A percentile compares a stretch with the other conserved stretches of the same genome.
Evolutionary conservation across 2,113 vertebrate genomes (phyloP).

Genomic region (Nothobranchius furzeri): DNA sequence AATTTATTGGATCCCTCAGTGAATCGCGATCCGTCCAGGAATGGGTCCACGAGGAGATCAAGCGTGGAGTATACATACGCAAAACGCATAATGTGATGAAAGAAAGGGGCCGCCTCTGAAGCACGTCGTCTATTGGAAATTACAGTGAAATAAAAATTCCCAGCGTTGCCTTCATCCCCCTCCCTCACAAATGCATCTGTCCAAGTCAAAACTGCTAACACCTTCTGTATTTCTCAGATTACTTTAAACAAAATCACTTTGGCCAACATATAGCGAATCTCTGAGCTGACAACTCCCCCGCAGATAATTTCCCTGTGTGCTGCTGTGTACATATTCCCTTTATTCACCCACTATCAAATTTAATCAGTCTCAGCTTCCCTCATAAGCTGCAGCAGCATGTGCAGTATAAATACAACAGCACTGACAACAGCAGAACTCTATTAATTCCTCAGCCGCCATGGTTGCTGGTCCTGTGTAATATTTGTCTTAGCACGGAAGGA

Average conservation of each 20-base stretch:
- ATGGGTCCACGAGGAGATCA: slow-evolving; percentile 48
- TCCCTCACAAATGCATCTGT: slow-evolving; percentile 34
- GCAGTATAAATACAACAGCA: slow-evolving; percentile 63
- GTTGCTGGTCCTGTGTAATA: slow-evolving; percentile 63
- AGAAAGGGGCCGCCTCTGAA: slow-evolving; percentile 29
- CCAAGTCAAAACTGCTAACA: slow-evolving; percentile 37
- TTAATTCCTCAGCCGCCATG: slow-evolving; percentile 69
- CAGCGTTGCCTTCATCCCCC: slow-evolving; percentile 9
- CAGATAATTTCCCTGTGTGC: slow-evolving; percentile 67
- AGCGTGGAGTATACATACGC: slow-evolving; percentile 57
- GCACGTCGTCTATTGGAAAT: slow-evolving; percentile 38
- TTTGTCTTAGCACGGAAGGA: slow-evolving; percentile 69
- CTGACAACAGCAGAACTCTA: slow-evolving; percentile 69
- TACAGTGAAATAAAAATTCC: slow-evolving; percentile 54
- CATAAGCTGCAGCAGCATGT: slow-evolving; percentile 40
- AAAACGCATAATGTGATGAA: slow-evolving; percentile 61
- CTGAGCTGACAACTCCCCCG: slow-evolving; percentile 66
- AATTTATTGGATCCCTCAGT: slow-evolving; percentile 70
- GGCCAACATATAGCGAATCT: slow-evolving; percentile 70
- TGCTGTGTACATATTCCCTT: slow-evolving; percentile 70
- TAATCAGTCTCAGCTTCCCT: slow-evolving; percentile 71
- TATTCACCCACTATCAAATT: slow-evolving; percentile 74
- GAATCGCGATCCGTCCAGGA: slow-evolving; percentile 64
- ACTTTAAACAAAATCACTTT: slow-evolving; percentile 71
- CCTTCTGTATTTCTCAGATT: slow-evolving; percentile 65